Base-by-base conservation (phyloP, 2,113 vertebrate species). In the Solea solea region DNA sequence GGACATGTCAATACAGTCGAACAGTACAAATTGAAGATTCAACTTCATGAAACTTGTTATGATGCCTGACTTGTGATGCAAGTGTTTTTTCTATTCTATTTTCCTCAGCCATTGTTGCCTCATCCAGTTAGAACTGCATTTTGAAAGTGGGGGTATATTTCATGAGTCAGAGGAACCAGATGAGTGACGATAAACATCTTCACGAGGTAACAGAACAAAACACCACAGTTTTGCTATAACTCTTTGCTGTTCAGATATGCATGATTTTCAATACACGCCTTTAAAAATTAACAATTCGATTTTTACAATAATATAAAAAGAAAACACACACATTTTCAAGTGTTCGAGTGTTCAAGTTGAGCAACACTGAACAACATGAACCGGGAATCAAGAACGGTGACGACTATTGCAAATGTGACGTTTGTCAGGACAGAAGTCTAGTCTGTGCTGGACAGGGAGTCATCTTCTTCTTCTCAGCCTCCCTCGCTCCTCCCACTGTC, bases 401-500 rank as follows among this genome's bases (percentile, higher is more conserved):
- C 13, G 14, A 5, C 7, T 34, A 5, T 78, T 85, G 70, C 55
- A 83, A 76, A 56, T 68, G 66, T 39, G 74, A 78, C 27, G 55
- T 88, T 85, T 81, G 74, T 91, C 76, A 89, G 80, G 80, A 76
- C 56, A 84, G 84, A 91, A 77, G 74, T 87, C 55, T 59, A 69
- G 77, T 78, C 66, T 62, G 57, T 80, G 78, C 53, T 74, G 72
- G 86, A 64, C 74, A 86, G 76, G 76, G 85, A 88, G 83, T 92
- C 87, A 89, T 92, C 91, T 87, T 92, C 91, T 87, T 92, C 79
- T 81, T 68, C 89, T 91, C 89, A 80, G 70, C 65, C 66, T 69
- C 48, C 64, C 83, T 93, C 74, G 89, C 97, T 97, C 96, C 97
- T 96, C 95, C 95, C 95, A 92, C 94, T 85, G 93, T 92, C 92